Evolutionary conservation across 2,113 vertebrate species (phyloP).

Genomic region (Eclectus roratus): DNA sequence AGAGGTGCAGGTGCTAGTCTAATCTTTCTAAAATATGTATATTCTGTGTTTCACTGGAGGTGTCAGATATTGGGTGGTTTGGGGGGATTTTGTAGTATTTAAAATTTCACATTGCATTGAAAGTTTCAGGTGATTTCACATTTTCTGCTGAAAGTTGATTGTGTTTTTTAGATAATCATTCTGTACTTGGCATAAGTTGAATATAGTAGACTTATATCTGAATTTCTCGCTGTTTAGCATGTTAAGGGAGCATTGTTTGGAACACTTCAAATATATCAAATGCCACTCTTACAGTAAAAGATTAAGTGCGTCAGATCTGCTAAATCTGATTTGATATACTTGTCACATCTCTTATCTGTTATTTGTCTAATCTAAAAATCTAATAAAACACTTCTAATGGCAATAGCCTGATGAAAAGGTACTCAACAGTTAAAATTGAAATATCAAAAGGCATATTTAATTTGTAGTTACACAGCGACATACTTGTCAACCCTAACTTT

Average conservation of each 20-base stretch:
- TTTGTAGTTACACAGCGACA: slow-evolving; percentile 28
- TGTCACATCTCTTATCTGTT: slow-evolving; percentile 52
- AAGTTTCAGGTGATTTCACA: neutral
- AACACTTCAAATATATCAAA: slow-evolving; percentile 36
- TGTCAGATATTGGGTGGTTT: neutral
- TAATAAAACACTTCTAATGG: slow-evolving; percentile 14
- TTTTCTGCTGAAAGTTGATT: neutral
- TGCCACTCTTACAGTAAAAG: neutral
- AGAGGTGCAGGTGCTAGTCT: neutral
- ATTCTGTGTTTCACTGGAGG: neutral
- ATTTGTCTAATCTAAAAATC: slow-evolving; percentile 36
- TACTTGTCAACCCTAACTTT: slow-evolving; percentile 61
- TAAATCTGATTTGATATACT: slow-evolving; percentile 37
- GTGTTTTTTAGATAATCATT: neutral
- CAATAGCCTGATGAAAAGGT: slow-evolving; percentile 48
- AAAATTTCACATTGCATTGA: neutral
- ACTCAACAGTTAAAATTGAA: slow-evolving; percentile 49
- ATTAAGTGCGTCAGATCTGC: slow-evolving; percentile 4
- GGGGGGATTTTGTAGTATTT: neutral
- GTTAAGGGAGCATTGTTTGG: slow-evolving; percentile 10
- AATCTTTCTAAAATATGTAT: neutral
- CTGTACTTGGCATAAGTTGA: neutral
- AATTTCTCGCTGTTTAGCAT: neutral
- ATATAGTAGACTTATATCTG: neutral
- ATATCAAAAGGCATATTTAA: slow-evolving; percentile 60